These are phyloP conservation scores for Drosophila rellima DNA, from an alignment of 2,888 invertebrate species.

Conservation along the genomic window DNA sequence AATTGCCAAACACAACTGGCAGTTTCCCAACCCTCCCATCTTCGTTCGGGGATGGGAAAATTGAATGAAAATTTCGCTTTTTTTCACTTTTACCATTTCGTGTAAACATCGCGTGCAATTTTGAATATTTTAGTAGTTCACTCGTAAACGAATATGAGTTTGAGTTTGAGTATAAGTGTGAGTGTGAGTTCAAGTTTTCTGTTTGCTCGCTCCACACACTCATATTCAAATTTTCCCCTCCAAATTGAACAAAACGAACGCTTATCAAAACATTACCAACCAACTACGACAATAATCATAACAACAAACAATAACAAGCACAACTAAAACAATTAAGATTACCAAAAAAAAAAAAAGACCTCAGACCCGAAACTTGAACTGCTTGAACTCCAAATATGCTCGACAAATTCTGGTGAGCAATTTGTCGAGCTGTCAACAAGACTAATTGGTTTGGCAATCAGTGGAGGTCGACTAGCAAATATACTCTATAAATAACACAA, in stretches of 20 bases:
- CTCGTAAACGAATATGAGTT: slow-evolving; percentile 3
- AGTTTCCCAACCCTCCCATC: neutral
- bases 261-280: slow-evolving; percentile 65
- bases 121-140: slow-evolving; percentile 52
- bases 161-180: slow-evolving; percentile 11
- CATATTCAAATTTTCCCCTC: slow-evolving; percentile 36
- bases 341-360: slow-evolving; percentile 8
- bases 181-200: neutral
- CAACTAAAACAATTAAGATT: slow-evolving; percentile 64
- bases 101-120: slow-evolving; percentile 81
- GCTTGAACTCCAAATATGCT: slow-evolving; percentile 4
- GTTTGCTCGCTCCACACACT: slow-evolving; percentile 9
- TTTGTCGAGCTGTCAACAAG: neutral
- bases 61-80: slow-evolving; percentile 50
- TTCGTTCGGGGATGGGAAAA: slow-evolving; percentile 37
- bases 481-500: neutral
- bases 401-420: neutral
- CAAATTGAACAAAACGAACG: slow-evolving; percentile 69
- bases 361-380: slow-evolving; percentile 1
- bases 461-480: neutral
- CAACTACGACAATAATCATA: slow-evolving; percentile 2
- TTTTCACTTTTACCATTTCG: slow-evolving; percentile 56
- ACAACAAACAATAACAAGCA: slow-evolving; percentile 14
- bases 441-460: slow-evolving; percentile 1
- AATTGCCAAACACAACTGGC: slow-evolving; percentile 41